Conservation (phyloP, 1,140 invertebrate genomes). For the Nilaparvata lugens region DNA sequence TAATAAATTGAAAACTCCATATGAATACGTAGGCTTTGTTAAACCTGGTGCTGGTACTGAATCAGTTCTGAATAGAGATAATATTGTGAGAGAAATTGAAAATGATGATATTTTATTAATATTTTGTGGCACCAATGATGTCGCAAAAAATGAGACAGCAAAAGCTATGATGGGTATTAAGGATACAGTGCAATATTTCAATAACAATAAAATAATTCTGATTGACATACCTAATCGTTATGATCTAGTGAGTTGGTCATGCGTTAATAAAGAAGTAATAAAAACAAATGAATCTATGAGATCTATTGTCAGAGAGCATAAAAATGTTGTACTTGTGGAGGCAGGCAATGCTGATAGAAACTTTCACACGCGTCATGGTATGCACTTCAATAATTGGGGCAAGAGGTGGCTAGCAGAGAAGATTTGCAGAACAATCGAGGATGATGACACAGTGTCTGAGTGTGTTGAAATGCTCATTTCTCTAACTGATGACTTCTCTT, state of each 20-base stretch:
- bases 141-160: too few relatives aligned
- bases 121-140: constrained; percentile 4
- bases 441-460: too few relatives aligned
- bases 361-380: constrained; percentile 8
- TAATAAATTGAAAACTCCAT: not conserved
- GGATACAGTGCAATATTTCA: not conserved
- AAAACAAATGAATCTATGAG: constrained; percentile 2
- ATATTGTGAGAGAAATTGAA: not conserved
- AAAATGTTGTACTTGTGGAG: constrained; percentile 8
- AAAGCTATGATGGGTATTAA: not conserved
- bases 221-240: constrained; percentile 7
- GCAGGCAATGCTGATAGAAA: constrained; percentile 7
- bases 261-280: constrained; percentile 13
- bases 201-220: constrained; percentile 8
- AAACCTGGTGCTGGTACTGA: not conserved
- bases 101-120: not conserved
- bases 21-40: not conserved
- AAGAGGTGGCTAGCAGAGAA: constrained; percentile 7
- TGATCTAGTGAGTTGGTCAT: constrained; percentile 5
- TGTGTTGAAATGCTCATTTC: too few relatives aligned
- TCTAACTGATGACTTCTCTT: too few relatives aligned
- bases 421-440: too few relatives aligned
- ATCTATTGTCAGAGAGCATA: not conserved
- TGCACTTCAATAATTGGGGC: constrained; percentile 5
- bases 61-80: not conserved